Evolutionary conservation across 2,113 vertebrate genomes (phyloP).

Genomic region (Raja brachyura): DNA sequence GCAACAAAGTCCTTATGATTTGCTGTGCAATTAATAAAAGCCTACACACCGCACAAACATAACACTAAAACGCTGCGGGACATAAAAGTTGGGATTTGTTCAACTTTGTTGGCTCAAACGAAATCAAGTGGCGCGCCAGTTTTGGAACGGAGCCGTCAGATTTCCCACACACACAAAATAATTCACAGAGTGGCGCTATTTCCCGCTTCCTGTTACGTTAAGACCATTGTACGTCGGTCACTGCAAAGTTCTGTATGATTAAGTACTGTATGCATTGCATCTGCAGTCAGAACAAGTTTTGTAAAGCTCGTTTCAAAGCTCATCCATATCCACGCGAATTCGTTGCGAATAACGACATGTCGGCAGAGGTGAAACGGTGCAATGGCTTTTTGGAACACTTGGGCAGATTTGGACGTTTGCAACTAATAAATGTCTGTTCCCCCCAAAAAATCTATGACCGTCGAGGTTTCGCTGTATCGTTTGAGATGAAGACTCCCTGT

Average conservation of each 20-base stretch:
- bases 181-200: constrained; percentile 15
- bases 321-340: neutral
- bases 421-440: neutral
- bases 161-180: neutral
- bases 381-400: neutral
- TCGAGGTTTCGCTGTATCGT: neutral
- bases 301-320: neutral
- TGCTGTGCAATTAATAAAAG: neutral
- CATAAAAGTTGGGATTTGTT: neutral
- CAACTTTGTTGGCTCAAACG: neutral
- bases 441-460: neutral
- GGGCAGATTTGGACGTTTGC: neutral
- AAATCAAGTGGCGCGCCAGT: neutral
- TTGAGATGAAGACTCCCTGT: neutral
- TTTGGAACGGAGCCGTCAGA: neutral
- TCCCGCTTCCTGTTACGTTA: neutral
- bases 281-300: neutral
- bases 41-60: neutral
- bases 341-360: neutral
- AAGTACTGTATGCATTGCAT: neutral
- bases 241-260: neutral
- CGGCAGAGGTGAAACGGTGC: neutral
- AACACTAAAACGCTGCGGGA: neutral
- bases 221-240: neutral
- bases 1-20: neutral